These are phyloP conservation scores for Musca vetustissima DNA, from an alignment of 1,140 invertebrate species.

Conservation along the genomic window DNA sequence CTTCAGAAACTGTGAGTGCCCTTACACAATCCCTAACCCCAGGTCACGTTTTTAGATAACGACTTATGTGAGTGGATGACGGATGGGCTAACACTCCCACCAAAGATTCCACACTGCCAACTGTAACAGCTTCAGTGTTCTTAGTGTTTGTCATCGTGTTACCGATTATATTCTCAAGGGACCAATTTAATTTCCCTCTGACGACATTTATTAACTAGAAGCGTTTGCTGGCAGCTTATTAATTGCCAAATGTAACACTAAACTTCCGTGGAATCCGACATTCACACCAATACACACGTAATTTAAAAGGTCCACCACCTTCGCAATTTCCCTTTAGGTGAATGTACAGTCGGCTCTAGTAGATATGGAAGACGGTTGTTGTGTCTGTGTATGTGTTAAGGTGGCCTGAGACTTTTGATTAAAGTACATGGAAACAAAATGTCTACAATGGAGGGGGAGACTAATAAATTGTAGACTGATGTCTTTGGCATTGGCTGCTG, in stretches of 20 bases:
- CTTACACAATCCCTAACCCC: background rate
- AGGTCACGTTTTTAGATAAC: background rate
- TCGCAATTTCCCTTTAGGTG: too few species aligned
- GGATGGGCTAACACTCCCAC: too few species aligned
- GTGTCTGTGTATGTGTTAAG: too few species aligned
- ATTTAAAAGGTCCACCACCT: too few species aligned
- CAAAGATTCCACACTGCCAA: too few species aligned
- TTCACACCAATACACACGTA: background rate
- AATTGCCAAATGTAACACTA: conserved; percentile 19
- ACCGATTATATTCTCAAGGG: background rate
- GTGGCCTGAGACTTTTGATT: too few species aligned
- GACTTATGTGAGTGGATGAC: background rate
- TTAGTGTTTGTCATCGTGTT: background rate
- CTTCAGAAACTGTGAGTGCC: background rate
- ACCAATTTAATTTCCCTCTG: conserved; percentile 19
- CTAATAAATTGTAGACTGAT: too few species aligned
- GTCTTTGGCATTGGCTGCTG: background rate
- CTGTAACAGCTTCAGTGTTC: background rate
- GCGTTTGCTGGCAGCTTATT: conserved; percentile 3
- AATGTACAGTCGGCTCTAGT: too few species aligned
- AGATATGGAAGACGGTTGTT: too few species aligned
- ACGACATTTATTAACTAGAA: conserved; percentile 20
- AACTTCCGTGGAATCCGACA: conserved; percentile 19
- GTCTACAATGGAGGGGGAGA: too few species aligned
- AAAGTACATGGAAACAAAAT: too few species aligned